Percentiles rank a stretch among this genome's conserved stretches.
phyloP scores from a whole-genome alignment of 2,113 vertebrate genomes.

The Formicarius rufipectus region DNA sequence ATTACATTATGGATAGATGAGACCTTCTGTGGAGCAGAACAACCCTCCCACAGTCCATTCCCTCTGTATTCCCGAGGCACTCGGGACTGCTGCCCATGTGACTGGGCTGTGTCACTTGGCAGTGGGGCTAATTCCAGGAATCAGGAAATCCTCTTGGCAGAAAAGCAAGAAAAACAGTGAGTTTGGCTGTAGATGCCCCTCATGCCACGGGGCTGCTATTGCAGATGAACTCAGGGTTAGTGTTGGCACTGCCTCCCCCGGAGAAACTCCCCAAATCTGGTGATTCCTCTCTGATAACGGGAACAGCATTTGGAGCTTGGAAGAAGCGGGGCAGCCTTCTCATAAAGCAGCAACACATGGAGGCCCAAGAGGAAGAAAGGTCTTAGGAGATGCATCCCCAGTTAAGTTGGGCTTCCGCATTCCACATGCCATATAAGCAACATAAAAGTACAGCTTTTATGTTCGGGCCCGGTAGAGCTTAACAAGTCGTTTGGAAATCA shows the following conservation, averaged over 20 bases:
- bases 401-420: background rate
- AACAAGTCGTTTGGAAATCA: background rate
- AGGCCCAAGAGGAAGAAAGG: conserved; percentile 4
- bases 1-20: background rate
- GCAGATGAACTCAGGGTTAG: background rate
- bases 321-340: background rate
- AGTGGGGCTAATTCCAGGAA: background rate
- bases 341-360: background rate
- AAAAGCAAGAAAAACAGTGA: background rate
- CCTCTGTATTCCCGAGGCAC: background rate
- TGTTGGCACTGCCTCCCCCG: background rate
- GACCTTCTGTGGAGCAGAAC: background rate
- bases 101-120: background rate
- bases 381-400: background rate
- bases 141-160: conserved; percentile 27
- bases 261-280: background rate
- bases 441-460: background rate
- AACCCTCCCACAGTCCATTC: background rate
- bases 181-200: background rate
- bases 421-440: background rate
- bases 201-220: background rate
- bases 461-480: background rate
- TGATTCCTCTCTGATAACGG: background rate
- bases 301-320: background rate
- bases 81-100: background rate